phyloP scores from a whole-genome alignment of 1,140 invertebrate genomes.

The Drusus annulatus region DNA sequence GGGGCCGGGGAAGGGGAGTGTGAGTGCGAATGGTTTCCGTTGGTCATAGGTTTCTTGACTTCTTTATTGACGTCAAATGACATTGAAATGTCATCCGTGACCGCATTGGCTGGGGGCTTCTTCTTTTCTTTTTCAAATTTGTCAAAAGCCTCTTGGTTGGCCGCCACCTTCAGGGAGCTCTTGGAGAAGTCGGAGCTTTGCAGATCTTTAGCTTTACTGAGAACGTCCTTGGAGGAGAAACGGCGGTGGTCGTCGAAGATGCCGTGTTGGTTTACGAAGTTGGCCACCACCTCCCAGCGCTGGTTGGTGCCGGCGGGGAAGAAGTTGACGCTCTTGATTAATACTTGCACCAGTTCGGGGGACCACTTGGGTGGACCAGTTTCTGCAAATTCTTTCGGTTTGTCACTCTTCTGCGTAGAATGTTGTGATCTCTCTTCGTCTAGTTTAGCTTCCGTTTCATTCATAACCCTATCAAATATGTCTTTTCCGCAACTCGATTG shows the following conservation, averaged over 20 bases:
- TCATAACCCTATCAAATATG: conserved; percentile 79
- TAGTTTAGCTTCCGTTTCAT: conserved; percentile 80
- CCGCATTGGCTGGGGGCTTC: conserved; percentile 71
- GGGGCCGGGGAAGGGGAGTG: too few species aligned
- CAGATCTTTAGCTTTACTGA: conserved; percentile 95
- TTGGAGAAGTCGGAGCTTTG: conserved; percentile 92
- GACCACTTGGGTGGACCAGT: conserved; percentile 79
- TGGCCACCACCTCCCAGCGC: conserved; percentile 96
- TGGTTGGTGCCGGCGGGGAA: conserved; percentile 97
- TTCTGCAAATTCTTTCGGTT: conserved; percentile 66
- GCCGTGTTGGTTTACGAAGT: conserved; percentile 95
- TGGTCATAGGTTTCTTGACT: conserved; percentile 63
- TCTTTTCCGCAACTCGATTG: conserved; percentile 71
- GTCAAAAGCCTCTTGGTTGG: conserved; percentile 93
- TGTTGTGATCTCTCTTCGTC: conserved; percentile 82
- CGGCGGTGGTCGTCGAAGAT: conserved; percentile 69
- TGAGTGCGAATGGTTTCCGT: conserved; percentile 60
- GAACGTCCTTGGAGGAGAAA: conserved; percentile 90
- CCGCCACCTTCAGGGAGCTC: conserved; percentile 86
- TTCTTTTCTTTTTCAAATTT: conserved; percentile 92
- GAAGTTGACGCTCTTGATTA: conserved; percentile 96
- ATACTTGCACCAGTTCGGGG: conserved; percentile 85
- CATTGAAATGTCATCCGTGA: conserved; percentile 75
- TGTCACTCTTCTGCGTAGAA: conserved; percentile 71
- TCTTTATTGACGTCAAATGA: conserved; percentile 60